A percentile compares a stretch with the other conserved stretches of the same genome.
Evolutionary conservation across 2,113 vertebrate genomes (phyloP).

Genomic region (Myotis yumanensis): DNA sequence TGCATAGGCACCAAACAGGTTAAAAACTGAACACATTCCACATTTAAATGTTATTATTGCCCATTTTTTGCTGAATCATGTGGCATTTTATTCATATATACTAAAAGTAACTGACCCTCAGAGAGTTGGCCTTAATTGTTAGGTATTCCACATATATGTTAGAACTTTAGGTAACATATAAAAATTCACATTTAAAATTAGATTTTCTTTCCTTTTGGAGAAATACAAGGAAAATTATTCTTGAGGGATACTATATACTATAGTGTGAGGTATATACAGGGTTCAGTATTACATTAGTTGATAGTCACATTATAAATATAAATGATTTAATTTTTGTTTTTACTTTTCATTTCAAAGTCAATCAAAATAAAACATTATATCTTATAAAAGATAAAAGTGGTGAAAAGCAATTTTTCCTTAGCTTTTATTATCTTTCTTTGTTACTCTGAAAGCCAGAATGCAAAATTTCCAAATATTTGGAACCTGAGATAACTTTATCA

Average conservation of each 20-base stretch:
- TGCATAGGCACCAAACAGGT: constrained; percentile 32
- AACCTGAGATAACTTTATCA: background rate
- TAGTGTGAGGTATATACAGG: background rate
- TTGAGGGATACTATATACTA: background rate
- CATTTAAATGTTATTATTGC: constrained; percentile 34
- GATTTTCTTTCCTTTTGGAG: background rate
- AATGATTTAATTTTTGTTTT: background rate
- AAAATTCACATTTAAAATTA: constrained; percentile 29
- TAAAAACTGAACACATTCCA: constrained; percentile 41
- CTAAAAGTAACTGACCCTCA: background rate
- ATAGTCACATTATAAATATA: constrained; percentile 22
- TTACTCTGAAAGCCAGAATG: background rate
- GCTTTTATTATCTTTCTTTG: background rate
- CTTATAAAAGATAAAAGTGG: background rate
- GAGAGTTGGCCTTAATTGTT: background rate
- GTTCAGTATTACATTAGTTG: background rate
- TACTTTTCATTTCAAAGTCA: constrained; percentile 38
- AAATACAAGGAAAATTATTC: constrained; percentile 21
- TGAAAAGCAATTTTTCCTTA: background rate
- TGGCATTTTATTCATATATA: constrained; percentile 3
- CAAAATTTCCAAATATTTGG: constrained; percentile 4
- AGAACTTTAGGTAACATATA: constrained; percentile 27
- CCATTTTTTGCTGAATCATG: background rate
- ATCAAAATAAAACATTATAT: constrained; percentile 18
- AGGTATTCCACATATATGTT: background rate